Evolutionary conservation across 2,888 invertebrate genomes (phyloP).

Genomic region (Cosmia pyralina): DNA sequence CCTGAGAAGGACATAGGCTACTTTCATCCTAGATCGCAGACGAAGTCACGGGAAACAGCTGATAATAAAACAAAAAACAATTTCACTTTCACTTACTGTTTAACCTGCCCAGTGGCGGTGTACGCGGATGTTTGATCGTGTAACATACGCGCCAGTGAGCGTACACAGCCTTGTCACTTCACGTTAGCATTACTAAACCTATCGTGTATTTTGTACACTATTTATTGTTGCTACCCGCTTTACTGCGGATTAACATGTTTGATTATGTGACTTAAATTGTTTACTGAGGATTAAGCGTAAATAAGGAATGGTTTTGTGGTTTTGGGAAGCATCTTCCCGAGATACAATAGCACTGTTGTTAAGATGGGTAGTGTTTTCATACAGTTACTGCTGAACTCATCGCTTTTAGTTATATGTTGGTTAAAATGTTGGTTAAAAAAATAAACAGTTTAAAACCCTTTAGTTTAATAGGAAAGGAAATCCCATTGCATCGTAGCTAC

Average conservation of each 20-base stretch:
- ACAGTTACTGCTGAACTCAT: background rate
- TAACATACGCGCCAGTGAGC: constrained; percentile 62
- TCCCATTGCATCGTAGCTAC: background rate
- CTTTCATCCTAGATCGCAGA: too few species aligned
- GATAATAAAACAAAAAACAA: background rate
- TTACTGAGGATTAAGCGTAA: constrained; percentile 27
- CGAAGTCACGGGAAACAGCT: too few species aligned
- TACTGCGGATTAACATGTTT: constrained; percentile 32
- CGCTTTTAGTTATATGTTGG: too few species aligned
- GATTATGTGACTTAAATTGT: constrained; percentile 31
- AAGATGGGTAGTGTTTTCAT: background rate
- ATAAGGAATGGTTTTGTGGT: constrained; percentile 15
- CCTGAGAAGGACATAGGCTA: too few species aligned
- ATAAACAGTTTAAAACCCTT: background rate
- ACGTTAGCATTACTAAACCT: constrained; percentile 62
- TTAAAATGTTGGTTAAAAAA: too few species aligned
- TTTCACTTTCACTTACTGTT: constrained; percentile 44
- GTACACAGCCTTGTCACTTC: constrained; percentile 69
- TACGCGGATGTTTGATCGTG: constrained; percentile 67
- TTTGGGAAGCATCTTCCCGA: background rate
- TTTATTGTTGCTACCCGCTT: constrained; percentile 50
- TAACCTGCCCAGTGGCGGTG: constrained; percentile 33
- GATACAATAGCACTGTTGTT: background rate
- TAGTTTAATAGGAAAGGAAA: background rate
- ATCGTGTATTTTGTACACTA: constrained; percentile 52